A percentile compares a stretch with the other conserved stretches of the same genome.
Evolutionary conservation across 2,113 vertebrate species (phyloP).

Genomic region (Ceuthmochares aereus): DNA sequence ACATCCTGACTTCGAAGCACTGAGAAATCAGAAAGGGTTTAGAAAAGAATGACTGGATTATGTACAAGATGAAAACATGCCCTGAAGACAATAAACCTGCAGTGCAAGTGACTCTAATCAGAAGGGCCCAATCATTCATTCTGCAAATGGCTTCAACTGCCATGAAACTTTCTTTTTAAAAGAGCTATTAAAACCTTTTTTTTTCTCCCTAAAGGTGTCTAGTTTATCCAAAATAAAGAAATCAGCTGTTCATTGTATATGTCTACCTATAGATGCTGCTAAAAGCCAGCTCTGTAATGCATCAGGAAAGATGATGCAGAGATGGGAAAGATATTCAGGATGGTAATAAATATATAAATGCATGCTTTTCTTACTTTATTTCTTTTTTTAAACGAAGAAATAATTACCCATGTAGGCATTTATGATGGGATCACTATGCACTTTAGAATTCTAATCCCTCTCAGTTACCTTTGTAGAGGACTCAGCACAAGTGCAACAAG

Average conservation of each 20-base stretch:
- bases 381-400: neutral
- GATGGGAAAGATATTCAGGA: neutral
- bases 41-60: neutral
- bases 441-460: neutral
- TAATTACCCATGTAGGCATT: neutral
- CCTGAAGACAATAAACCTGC: neutral
- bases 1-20: neutral
- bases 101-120: neutral
- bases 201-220: neutral
- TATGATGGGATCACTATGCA: neutral
- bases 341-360: neutral
- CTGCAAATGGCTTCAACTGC: neutral
- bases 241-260: neutral
- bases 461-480: neutral
- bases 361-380: too few species aligned
- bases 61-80: neutral
- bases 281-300: neutral
- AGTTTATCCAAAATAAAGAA: neutral
- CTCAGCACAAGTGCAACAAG: neutral
- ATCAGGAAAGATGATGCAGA: neutral
- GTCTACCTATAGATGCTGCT: neutral
- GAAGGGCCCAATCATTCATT: neutral
- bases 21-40: neutral
- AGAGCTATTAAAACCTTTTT: neutral
- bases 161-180: neutral